phyloP scores from a whole-genome alignment of 2,113 vertebrate genomes.

The Cyphomyrus plagiostoma region DNA sequence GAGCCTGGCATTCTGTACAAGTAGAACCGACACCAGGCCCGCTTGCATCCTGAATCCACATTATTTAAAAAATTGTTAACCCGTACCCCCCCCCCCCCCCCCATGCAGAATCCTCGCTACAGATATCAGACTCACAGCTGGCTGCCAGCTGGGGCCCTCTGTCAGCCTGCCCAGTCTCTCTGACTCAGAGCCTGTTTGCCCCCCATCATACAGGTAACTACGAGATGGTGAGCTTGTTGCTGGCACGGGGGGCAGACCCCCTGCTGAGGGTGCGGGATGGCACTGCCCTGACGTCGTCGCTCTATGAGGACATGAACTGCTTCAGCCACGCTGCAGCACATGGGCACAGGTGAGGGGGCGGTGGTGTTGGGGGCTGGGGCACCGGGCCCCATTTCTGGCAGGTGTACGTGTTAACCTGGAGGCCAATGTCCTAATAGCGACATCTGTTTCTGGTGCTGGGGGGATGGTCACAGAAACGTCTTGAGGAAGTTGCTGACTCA shows the following conservation, averaged over 20 bases:
- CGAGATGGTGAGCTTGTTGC: slow-evolving; percentile 85
- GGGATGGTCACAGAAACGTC: slow-evolving; percentile 71
- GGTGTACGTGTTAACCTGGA: neutral
- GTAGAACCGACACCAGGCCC: neutral
- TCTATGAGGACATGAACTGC: slow-evolving; percentile 95
- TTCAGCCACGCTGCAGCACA: slow-evolving; percentile 94
- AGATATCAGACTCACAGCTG: neutral
- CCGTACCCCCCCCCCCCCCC: neutral
- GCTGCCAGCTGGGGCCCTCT: neutral
- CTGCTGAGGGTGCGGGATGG: slow-evolving; percentile 76
- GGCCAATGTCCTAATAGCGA: neutral
- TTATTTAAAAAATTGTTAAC: neutral
- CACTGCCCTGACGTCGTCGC: slow-evolving; percentile 74
- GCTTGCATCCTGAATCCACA: neutral
- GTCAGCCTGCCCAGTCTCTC: neutral
- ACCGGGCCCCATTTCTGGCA: neutral
- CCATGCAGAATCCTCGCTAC: neutral
- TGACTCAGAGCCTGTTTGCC: neutral
- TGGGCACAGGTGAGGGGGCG: slow-evolving; percentile 76
- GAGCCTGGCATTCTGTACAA: neutral
- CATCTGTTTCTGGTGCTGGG: neutral
- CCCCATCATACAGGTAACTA: slow-evolving; percentile 74
- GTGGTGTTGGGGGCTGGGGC: slow-evolving; percentile 45
- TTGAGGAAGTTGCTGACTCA: slow-evolving; percentile 89
- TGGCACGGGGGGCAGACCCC: slow-evolving; percentile 82